Evolutionary conservation across 2,113 vertebrate species (phyloP), one percentile per base, ranked within the genome.

Genomic region (Ophthalmolycus amberensis): DNA sequence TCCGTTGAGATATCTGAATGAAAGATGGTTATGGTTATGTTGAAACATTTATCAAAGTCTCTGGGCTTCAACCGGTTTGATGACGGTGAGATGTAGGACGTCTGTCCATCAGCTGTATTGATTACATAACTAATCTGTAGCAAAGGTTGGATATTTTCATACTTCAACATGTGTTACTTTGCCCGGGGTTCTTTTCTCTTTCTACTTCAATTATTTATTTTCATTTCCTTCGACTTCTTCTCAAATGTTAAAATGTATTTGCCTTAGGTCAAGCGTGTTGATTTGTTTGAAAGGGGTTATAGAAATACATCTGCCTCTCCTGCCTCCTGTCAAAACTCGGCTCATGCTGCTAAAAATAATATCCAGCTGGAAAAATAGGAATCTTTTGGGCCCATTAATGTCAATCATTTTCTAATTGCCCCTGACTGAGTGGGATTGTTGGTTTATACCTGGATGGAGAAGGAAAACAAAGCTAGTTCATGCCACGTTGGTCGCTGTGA

Each of bases 331-430:
- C 56, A 72, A 37, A 77, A 54, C 70, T 75, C 54, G 42, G 46
- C 48, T 64, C 70, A 72, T 56, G 69, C 32, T 40, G 27, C 22
- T 80, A 75, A 73, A 76, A 58, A 65, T 71, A 75, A 81, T 40
- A 50, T 62, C 42, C 63, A 85, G 25, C 74, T 81, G 37, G 82
- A 59, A 71, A 85, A 88, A 79, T 48, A 68, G 14, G n/a, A 80
- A 42, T 40, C 20, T 72, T 87, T 82, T 66, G 20, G 65, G 66
- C 29, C 68, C 46, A 79, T 83, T 84, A 69, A 83, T 85, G 84
- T 77, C 72, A 87, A 20, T 89, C 65, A 84, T 84, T 86, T 87
- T 86, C 42, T 83, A 80, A 80, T 78, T 78, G 73, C 50, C 50
- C 54, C 6, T 58, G 65, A 66, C 46, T 69, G 70, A 83, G 67